Evolutionary conservation across 2,797 vertebrate species (phyloP).

Genomic region (Girardinus metallicus): DNA sequence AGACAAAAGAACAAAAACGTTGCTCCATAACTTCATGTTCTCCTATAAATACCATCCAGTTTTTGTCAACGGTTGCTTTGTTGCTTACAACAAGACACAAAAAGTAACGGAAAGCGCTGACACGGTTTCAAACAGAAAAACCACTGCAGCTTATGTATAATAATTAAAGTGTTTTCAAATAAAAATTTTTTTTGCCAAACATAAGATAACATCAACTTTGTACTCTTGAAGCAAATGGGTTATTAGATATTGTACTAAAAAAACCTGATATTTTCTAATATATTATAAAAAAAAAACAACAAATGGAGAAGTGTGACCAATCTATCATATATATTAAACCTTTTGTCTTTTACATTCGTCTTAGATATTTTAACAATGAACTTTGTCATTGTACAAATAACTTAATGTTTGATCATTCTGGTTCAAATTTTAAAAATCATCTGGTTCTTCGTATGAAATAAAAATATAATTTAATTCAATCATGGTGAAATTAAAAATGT

Average conservation of each 20-base stretch:
- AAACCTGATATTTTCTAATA: slow-evolving; percentile 33
- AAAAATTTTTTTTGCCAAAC: not conserved
- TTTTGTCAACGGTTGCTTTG: not conserved
- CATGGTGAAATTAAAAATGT: no score
- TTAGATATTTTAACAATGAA: slow-evolving; percentile 26
- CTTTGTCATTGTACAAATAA: not conserved
- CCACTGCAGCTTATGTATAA: not conserved
- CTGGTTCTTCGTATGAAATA: not conserved
- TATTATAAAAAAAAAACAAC: slow-evolving; percentile 5
- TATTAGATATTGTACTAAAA: slow-evolving; percentile 24
- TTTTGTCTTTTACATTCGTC: slow-evolving; percentile 4
- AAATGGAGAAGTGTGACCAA: slow-evolving; percentile 2
- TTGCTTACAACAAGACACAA: not conserved
- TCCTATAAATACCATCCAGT: not conserved
- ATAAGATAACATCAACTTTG: not conserved
- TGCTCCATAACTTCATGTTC: not conserved
- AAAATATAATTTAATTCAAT: not conserved
- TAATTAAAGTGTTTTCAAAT: not conserved
- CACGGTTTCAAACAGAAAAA: not conserved
- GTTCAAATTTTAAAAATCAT: not conserved
- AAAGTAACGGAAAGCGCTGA: not conserved
- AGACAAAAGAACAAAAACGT: not conserved
- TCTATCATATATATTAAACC: not conserved
- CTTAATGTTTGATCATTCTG: not conserved
- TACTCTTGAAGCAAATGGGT: not conserved